Evolutionary conservation across 1,140 invertebrate species (phyloP), one percentile per base, ranked within the genome.

Genomic region (Hermetia illucens): DNA sequence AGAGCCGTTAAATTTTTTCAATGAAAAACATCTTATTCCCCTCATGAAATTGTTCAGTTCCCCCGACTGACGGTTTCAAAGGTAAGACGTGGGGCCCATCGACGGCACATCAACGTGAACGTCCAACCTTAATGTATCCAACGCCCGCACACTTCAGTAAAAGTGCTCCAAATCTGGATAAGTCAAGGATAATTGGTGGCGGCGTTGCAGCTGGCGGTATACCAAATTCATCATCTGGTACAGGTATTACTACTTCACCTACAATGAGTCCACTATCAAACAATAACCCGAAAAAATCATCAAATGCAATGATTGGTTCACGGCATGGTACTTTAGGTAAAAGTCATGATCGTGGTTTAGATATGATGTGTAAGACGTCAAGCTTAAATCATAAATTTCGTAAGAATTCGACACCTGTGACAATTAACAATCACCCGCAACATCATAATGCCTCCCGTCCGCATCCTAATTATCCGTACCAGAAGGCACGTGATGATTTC

Each of bases 11-110:
- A n/a, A n/a, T n/a, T n/a, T n/a, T n/a, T n/a, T n/a, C n/a, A n/a
- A n/a, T n/a, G n/a, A n/a, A n/a, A n/a, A n/a, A n/a, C n/a, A n/a
- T n/a, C n/a, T n/a, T n/a, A n/a, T n/a, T n/a, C n/a, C n/a, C n/a
- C n/a, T n/a, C n/a, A n/a, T n/a, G n/a, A 21, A 31, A 36, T 39
- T 40, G 45, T 46, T 38, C 68, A 87, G 81, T 87, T 65, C 84
- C 87, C 36, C 79, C 84, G 32, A n/a, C n/a, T n/a, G 90, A 91
- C 66, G 89, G 88, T 55, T 82, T 88, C 45, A 95, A 96, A 68
- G 90, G 90, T 58, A 93, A 94, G 69, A 96, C 92, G 17, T 95
- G 92, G 91, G 91, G 92, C 44, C 91, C 91, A 43, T 92, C 87
- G 47, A 89, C 88, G 22, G 49, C 52, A 44, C 85, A 90, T 61